These are phyloP conservation scores for Rhinoderma darwinii DNA, from an alignment of 2,113 vertebrate genomes.

Conservation along the genomic window DNA sequence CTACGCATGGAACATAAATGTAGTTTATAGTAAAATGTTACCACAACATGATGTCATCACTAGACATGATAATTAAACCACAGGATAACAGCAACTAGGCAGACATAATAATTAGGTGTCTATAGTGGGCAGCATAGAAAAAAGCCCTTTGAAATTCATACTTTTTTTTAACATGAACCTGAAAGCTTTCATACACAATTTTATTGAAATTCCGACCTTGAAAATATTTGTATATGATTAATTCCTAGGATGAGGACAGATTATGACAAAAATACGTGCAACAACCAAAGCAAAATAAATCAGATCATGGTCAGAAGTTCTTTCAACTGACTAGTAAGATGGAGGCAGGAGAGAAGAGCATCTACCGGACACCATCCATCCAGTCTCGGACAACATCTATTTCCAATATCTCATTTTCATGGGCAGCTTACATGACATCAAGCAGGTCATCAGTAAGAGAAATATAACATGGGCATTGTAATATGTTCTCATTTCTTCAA, in stretches of 20 bases:
- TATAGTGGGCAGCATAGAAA: too few relatives aligned
- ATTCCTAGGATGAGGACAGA: not conserved
- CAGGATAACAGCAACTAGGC: not conserved
- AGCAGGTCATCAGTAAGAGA: not conserved
- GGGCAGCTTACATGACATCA: not conserved
- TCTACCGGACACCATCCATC: not conserved
- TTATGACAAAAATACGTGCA: not conserved
- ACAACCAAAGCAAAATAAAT: not conserved
- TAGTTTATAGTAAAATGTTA: too few relatives aligned
- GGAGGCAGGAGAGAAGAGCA: not conserved
- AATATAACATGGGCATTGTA: not conserved
- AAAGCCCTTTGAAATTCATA: too few relatives aligned
- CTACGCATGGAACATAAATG: too few relatives aligned
- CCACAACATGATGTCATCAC: not conserved
- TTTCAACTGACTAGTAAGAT: not conserved
- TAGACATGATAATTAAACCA: not conserved
- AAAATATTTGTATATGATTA: too few relatives aligned
- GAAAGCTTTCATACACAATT: too few relatives aligned
- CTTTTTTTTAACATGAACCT: too few relatives aligned
- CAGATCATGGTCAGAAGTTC: not conserved
- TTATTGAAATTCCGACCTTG: too few relatives aligned
- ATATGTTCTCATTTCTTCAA: not conserved
- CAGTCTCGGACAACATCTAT: not conserved
- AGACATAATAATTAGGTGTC: not conserved
- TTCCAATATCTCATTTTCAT: not conserved